Conservation (phyloP, 1,140 invertebrate genomes). For the Drosophila micromelanica region DNA sequence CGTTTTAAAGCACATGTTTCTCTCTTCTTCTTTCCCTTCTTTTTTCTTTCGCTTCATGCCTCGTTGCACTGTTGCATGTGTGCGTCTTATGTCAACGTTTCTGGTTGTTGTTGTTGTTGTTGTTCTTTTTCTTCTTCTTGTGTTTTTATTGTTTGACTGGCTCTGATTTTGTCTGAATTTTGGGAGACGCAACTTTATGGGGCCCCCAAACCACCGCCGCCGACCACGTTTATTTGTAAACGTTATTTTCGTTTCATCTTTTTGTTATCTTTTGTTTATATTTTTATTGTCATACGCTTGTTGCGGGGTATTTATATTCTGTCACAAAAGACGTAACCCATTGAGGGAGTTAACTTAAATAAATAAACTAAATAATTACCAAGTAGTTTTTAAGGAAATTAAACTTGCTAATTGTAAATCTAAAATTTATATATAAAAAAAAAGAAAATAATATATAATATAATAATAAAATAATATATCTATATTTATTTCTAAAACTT, state of each 20-base stretch:
- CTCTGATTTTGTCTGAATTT: constrained; percentile 20
- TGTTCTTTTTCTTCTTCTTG: constrained; percentile 3
- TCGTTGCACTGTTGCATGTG: constrained; percentile 15
- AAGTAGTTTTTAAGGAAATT: too few species aligned
- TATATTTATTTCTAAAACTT: too few species aligned
- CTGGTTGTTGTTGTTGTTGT: background rate
- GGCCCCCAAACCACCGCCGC: background rate
- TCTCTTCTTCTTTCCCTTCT: too few species aligned
- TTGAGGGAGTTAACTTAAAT: background rate
- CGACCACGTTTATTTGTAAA: constrained; percentile 38
- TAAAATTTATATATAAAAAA: too few species aligned
- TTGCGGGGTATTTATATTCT: background rate
- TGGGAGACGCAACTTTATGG: constrained; percentile 18
- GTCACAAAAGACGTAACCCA: background rate
- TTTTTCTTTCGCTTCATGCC: constrained; percentile 22
- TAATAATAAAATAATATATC: too few species aligned
- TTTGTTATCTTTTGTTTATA: constrained; percentile 33
- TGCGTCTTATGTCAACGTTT: constrained; percentile 28
- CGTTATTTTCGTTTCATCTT: constrained; percentile 46
- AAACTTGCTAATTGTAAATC: too few species aligned
- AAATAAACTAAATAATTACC: too few species aligned
- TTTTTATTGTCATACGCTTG: constrained; percentile 26
- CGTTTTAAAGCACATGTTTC: constrained; percentile 6
- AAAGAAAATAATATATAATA: too few species aligned
- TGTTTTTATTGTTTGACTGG: constrained; percentile 15